Base-by-base conservation (phyloP, 2,797 vertebrate species). In the Simalia tracyae region DNA sequence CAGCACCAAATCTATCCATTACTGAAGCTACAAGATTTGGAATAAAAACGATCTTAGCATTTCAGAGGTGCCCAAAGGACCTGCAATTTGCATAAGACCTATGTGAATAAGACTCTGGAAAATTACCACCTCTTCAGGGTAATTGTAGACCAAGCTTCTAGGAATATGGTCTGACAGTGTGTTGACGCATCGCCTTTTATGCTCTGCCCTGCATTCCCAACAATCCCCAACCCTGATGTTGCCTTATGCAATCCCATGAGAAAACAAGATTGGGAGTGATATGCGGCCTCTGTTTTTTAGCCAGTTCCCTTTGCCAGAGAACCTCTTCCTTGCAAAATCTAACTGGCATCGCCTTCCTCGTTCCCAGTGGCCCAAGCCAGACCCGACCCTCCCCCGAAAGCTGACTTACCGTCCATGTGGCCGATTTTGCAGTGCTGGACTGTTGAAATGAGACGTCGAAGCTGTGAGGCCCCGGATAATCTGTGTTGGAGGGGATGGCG, bases 401-500 rank as follows among this genome's bases (percentile, higher is more conserved):
- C 0, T 0, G 31, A 92, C 99, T 99, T 98, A 99, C 99, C 98
- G 99, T 99, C 99, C 99, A 99, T 0, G 99, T 99, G 91, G 99
- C 99, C 0, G 99, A 99, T 96, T 99, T 99, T 28, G 99, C 99
- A 2, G 99, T 99, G 96, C 99, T 99, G 60, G 99, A 99, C 97
- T 99, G 99, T 93, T 99, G 99, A 97, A 99, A 99, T 92, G 99
- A 99, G 96, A 99, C 99, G 0, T 99, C 99, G 0, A 99, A 99
- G 97, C 98, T 99, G 97, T 99, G 99, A 19, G 99, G 98, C 57
- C 99, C 99, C 0, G 99, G 99, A n/a, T 99, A 99, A 93, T 99
- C 99, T 92, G 99, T 99, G 97, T 99, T 99, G 96, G 99, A 99
- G 60, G 99, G 99, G 98, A 99, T 99, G 96, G 99, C 99, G 0